A percentile compares a stretch with the other conserved stretches of the same genome.
Evolutionary conservation across 2,113 vertebrate species (phyloP).

Genomic region (Epinephelus lanceolatus): DNA sequence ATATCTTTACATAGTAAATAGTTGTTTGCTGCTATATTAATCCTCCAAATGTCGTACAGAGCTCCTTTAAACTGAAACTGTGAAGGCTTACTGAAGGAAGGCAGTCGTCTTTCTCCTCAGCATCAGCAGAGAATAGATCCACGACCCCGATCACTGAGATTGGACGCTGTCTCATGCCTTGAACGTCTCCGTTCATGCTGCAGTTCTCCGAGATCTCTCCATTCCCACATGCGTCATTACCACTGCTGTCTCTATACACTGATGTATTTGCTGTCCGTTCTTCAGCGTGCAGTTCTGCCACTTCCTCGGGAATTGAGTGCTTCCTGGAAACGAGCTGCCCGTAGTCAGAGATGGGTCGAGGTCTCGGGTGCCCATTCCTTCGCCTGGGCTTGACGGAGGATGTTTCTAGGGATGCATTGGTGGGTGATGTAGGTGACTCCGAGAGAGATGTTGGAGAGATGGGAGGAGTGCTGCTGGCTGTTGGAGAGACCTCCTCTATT

Average conservation of each 20-base stretch:
- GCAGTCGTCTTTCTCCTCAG: conserved; percentile 86
- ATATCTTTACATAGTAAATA: too few species aligned
- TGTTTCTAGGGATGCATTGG: conserved; percentile 38
- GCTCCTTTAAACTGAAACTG: background rate
- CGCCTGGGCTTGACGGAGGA: conserved; percentile 83
- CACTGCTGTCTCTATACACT: conserved; percentile 44
- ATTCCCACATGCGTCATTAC: conserved; percentile 8
- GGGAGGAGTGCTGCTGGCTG: conserved; percentile 60
- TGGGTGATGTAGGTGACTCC: conserved; percentile 50
- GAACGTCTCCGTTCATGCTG: conserved; percentile 66
- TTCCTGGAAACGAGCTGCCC: conserved; percentile 88
- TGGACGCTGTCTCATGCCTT: conserved; percentile 85
- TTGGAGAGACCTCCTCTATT: conserved; percentile 40
- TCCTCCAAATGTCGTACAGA: too few species aligned
- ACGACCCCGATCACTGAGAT: conserved; percentile 91
- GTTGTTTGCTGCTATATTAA: too few species aligned
- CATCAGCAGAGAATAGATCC: conserved; percentile 84
- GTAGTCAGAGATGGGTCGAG: conserved; percentile 95
- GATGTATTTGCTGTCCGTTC: conserved; percentile 51
- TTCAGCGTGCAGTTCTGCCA: conserved; percentile 68
- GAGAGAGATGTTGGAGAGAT: conserved; percentile 48
- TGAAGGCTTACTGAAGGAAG: conserved; percentile 91
- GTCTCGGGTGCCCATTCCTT: conserved; percentile 83
- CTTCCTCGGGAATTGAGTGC: conserved; percentile 92
- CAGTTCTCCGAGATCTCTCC: conserved; percentile 51